phyloP scores from a whole-genome alignment of 2,797 vertebrate genomes.

The Acanthiza pusilla region DNA sequence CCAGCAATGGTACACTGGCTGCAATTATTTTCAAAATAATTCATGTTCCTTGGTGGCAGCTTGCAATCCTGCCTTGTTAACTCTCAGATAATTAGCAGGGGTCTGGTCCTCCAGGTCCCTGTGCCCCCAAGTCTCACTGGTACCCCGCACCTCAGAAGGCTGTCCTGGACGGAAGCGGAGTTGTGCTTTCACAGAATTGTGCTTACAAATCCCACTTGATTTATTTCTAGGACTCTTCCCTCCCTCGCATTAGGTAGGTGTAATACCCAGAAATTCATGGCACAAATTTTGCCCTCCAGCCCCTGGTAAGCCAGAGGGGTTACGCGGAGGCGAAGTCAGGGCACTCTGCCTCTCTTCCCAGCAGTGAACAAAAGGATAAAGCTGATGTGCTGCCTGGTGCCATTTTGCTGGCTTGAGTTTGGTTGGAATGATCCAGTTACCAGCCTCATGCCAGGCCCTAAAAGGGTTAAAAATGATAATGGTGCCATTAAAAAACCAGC shows the following conservation, averaged over 20 bases:
- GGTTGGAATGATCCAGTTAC: background rate
- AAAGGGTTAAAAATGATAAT: slow-evolving; percentile 42
- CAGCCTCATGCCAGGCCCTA: background rate
- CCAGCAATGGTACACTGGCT: background rate
- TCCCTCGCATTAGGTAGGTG: background rate
- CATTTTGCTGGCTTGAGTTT: background rate
- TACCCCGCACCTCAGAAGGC: background rate
- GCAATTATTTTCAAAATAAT: slow-evolving; percentile 52
- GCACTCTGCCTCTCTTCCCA: background rate
- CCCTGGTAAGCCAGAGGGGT: background rate
- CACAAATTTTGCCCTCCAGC: background rate
- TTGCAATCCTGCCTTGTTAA: slow-evolving; percentile 13
- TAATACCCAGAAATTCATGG: background rate
- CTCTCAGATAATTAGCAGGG: slow-evolving; percentile 3
- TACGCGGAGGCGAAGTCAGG: accelerated
- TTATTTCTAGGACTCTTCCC: background rate
- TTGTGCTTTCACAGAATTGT: no score
- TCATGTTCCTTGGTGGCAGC: background rate
- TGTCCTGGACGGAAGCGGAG: background rate
- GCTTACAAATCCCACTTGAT: background rate
- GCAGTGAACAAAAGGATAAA: background rate
- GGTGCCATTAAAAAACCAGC: slow-evolving; percentile 55
- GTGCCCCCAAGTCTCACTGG: background rate
- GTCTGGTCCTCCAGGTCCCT: background rate
- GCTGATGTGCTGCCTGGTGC: background rate